Conservation (phyloP, 2,888 invertebrate species). For the Pheosia tremula region DNA sequence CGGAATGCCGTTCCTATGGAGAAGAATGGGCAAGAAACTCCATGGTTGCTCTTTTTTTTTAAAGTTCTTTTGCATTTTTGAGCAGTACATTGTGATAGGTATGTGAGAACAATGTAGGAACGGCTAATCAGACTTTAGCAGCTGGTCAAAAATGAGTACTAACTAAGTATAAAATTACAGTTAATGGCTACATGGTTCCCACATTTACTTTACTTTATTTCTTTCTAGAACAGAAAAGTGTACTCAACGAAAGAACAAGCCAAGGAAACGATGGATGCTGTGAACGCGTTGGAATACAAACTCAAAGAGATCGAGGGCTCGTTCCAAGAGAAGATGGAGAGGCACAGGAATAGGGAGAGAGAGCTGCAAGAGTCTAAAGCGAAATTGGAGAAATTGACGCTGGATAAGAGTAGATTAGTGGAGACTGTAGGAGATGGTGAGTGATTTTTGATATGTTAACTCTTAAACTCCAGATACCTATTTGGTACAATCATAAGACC, state of each 20-base stretch:
- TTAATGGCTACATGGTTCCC: no score
- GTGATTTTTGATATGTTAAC: conserved; percentile 10
- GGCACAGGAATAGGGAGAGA: conserved; percentile 74
- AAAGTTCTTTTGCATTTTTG: no score
- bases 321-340: conserved; percentile 73
- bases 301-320: conserved; percentile 66
- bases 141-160: no score
- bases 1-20: no score
- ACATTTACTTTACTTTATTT: not conserved
- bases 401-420: conserved; percentile 70
- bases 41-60: no score
- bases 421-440: conserved; percentile 81
- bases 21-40: no score
- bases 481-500: no score
- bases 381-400: conserved; percentile 80
- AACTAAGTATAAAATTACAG: no score
- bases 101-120: no score
- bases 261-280: conserved; percentile 58
- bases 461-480: no score
- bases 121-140: no score
- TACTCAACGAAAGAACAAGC: conserved; percentile 62
- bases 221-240: conserved; percentile 61
- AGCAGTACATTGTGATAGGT: no score
- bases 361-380: conserved; percentile 75
- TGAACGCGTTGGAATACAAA: conserved; percentile 60